Conservation (phyloP, 2,797 vertebrate genomes). For the Sebastes dallii region DNA sequence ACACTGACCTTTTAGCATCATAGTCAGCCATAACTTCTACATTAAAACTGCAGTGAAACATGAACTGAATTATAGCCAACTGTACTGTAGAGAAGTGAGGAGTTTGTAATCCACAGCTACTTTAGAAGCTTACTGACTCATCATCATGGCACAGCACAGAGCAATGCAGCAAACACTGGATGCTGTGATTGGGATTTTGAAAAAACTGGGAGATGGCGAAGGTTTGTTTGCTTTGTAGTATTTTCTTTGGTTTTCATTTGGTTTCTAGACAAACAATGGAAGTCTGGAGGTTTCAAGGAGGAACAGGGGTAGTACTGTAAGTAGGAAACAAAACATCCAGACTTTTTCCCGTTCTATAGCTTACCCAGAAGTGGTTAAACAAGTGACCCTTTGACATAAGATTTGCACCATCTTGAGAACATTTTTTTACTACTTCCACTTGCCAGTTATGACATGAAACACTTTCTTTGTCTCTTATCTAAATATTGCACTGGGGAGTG, state of each 20-base stretch:
- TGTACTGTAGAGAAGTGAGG: slow-evolving; percentile 8
- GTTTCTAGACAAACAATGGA: background rate
- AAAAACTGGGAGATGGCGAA: background rate
- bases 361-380: background rate
- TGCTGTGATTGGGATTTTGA: background rate
- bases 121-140: slow-evolving; percentile 48
- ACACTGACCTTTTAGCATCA: slow-evolving; percentile 38
- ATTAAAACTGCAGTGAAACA: slow-evolving; percentile 50
- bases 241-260: background rate
- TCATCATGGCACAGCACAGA: slow-evolving; percentile 16
- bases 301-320: background rate
- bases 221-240: background rate
- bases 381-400: background rate
- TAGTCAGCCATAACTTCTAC: slow-evolving; percentile 23
- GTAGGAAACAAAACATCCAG: background rate
- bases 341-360: background rate
- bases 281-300: background rate
- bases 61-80: slow-evolving; percentile 21
- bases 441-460: slow-evolving; percentile 22
- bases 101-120: slow-evolving; percentile 37
- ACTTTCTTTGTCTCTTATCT: slow-evolving; percentile 11
- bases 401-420: background rate
- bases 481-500: slow-evolving; percentile 4
- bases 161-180: slow-evolving; percentile 15
- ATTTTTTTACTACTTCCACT: background rate